Evolutionary conservation across 2,888 invertebrate genomes (phyloP).

Genomic region (Syrphus vitripennis): DNA sequence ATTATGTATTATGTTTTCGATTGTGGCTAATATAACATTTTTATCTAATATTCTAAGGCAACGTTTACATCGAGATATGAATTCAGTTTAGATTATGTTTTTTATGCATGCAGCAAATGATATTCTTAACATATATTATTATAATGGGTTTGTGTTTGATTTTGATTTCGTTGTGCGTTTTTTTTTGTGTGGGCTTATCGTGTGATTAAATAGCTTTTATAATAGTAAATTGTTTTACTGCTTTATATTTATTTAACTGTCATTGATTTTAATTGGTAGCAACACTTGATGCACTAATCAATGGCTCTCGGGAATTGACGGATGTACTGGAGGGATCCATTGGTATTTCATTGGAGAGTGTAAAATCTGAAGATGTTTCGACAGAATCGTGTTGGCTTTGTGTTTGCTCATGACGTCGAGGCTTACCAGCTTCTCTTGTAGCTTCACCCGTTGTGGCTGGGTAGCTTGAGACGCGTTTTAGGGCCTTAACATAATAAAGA

Average conservation of each 20-base stretch:
- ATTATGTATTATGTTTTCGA: not conserved
- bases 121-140: not conserved
- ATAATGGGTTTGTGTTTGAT: not conserved
- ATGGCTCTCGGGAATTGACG: slow-evolving; percentile 84
- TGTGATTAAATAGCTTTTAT: slow-evolving; percentile 16
- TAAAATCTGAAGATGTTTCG: slow-evolving; percentile 80
- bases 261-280: slow-evolving; percentile 43
- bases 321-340: slow-evolving; percentile 80
- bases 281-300: slow-evolving; percentile 82
- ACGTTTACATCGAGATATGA: slow-evolving; percentile 80
- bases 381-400: slow-evolving; percentile 85
- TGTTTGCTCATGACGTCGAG: slow-evolving; percentile 83
- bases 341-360: slow-evolving; percentile 76
- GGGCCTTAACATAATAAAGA: slow-evolving; percentile 79
- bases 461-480: slow-evolving; percentile 88
- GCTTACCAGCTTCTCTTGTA: slow-evolving; percentile 76
- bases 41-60: slow-evolving; percentile 77
- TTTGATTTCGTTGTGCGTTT: slow-evolving; percentile 58
- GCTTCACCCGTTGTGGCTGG: slow-evolving; percentile 82
- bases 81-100: slow-evolving; percentile 61
- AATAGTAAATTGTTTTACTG: not conserved
- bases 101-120: not conserved
- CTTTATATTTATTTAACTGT: not conserved
- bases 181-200: slow-evolving; percentile 27
- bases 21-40: not conserved